phyloP scores from a whole-genome alignment of 1,140 invertebrate species.

The Pomacea maculata region DNA sequence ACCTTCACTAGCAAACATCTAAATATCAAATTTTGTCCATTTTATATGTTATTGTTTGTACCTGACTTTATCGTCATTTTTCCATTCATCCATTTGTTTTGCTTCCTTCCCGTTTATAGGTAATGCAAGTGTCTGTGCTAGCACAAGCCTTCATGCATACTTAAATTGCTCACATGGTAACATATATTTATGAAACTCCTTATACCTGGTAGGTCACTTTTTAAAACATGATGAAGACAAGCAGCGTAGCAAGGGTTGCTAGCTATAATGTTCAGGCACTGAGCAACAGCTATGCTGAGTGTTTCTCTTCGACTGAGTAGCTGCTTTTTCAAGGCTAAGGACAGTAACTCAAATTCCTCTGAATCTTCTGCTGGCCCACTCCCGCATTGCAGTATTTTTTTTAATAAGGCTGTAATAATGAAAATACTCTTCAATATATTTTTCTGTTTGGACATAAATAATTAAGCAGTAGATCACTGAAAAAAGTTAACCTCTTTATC shows the following conservation, averaged over 20 bases:
- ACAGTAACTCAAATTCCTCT: background rate
- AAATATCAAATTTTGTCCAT: too few relatives aligned
- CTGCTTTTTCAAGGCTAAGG: background rate
- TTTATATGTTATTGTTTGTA: too few relatives aligned
- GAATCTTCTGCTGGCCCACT: background rate
- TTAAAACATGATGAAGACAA: constrained; percentile 1
- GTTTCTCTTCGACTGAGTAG: constrained; percentile 11
- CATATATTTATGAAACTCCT: background rate
- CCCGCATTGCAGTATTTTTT: background rate
- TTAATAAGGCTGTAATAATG: background rate
- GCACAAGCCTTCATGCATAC: too few relatives aligned
- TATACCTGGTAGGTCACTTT: constrained; percentile 8
- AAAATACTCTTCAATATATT: background rate
- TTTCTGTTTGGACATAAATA: too few relatives aligned
- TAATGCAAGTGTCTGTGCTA: too few relatives aligned
- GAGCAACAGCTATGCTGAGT: background rate
- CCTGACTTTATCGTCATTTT: too few relatives aligned
- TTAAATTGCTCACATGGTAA: too few relatives aligned
- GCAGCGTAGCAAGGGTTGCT: background rate
- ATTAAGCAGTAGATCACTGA: too few relatives aligned
- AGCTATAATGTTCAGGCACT: constrained; percentile 13
- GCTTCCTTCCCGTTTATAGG: too few relatives aligned
- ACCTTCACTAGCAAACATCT: too few relatives aligned
- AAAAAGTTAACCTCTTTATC: too few relatives aligned
- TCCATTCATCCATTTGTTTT: too few relatives aligned